Conservation (phyloP, 2,888 invertebrate genomes). For the Quadroppia sp. region DNA sequence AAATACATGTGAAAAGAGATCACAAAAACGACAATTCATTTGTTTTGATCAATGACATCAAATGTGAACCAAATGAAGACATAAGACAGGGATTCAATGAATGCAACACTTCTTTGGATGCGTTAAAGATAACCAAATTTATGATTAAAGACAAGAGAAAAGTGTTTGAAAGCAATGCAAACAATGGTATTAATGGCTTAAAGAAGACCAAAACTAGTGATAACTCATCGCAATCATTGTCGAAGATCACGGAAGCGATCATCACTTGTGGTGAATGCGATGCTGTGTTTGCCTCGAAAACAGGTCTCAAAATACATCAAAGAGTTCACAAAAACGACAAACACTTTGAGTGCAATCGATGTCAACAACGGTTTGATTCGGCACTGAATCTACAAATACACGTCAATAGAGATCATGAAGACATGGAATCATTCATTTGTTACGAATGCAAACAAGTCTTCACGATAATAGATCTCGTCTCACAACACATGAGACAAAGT, state of each 20-base stretch:
- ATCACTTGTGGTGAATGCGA: neutral
- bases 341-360: neutral
- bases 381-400: neutral
- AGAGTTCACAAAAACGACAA: neutral
- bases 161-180: too few species aligned
- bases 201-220: neutral
- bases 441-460: constrained; percentile 2
- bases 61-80: too few species aligned
- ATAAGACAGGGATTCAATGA: neutral
- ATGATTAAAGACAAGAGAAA: too few species aligned
- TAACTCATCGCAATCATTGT: neutral
- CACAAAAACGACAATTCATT: too few species aligned
- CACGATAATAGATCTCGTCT: neutral
- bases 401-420: neutral
- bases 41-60: too few species aligned
- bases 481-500: neutral
- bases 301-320: neutral
- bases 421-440: neutral
- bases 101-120: too few species aligned
- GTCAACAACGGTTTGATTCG: neutral
- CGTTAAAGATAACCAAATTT: too few species aligned
- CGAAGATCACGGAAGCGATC: neutral
- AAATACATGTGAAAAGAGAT: too few species aligned
- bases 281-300: too few species aligned
- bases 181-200: too few species aligned